These are phyloP conservation scores for Anabas testudineus DNA, from an alignment of 2,797 vertebrate species.

Conservation along the genomic window DNA sequence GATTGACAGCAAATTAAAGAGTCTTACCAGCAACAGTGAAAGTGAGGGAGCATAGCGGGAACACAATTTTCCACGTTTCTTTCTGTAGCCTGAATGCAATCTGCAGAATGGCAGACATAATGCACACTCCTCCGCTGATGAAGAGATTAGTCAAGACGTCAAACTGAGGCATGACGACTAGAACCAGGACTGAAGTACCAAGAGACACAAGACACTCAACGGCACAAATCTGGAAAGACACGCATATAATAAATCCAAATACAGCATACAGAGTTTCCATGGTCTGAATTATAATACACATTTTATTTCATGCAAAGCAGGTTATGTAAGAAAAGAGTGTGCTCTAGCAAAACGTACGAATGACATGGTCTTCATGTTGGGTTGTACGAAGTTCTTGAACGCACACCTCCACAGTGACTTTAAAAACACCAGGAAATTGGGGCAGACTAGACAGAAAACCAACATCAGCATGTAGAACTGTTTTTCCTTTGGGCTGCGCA, in stretches of 20 bases:
- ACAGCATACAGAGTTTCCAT: neutral
- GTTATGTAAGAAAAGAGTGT: neutral
- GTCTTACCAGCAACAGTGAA: constrained; percentile 68
- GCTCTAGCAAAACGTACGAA: constrained; percentile 68
- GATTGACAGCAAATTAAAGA: constrained; percentile 2
- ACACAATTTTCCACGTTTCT: constrained; percentile 82
- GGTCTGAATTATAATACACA: neutral
- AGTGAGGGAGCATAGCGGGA: constrained; percentile 82
- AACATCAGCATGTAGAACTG: constrained; percentile 85
- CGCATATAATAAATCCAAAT: neutral
- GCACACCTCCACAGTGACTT: constrained; percentile 86
- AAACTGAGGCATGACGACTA: constrained; percentile 87
- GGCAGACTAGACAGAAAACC: constrained; percentile 81
- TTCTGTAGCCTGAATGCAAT: constrained; percentile 76
- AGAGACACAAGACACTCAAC: constrained; percentile 84
- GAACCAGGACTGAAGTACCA: constrained; percentile 81
- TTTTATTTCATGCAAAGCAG: neutral
- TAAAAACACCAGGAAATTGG: constrained; percentile 85
- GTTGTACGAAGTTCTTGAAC: constrained; percentile 82
- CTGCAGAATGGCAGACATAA: constrained; percentile 81
- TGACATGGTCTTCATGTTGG: constrained; percentile 77
- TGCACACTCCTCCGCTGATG: constrained; percentile 84
- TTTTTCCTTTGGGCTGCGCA: constrained; percentile 58
- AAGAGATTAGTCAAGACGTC: constrained; percentile 86
- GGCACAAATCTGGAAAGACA: constrained; percentile 73